phyloP scores from a whole-genome alignment of 2,888 invertebrate species.

The Calameuta pallipes region DNA sequence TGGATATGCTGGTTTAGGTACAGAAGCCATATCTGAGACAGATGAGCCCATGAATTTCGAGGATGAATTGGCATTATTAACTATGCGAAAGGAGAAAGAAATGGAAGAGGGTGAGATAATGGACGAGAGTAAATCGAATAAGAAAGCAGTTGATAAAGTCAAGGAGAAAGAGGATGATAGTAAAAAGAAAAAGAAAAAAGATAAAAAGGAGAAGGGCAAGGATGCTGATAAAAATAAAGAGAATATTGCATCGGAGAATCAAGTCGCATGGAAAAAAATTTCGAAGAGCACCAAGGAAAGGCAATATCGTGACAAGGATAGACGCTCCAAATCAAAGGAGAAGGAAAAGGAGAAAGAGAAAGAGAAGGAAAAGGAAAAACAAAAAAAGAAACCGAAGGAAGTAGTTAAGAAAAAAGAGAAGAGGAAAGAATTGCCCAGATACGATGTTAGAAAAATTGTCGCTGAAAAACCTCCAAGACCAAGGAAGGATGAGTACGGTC shows the following conservation, averaged over 20 bases:
- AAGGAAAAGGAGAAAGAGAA: slow-evolving; percentile 64
- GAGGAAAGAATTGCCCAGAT: slow-evolving; percentile 83
- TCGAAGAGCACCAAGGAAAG: slow-evolving; percentile 82
- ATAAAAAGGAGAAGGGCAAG: slow-evolving; percentile 67
- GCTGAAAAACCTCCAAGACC: slow-evolving; percentile 74
- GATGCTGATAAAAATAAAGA: slow-evolving; percentile 68
- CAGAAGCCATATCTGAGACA: slow-evolving; percentile 66
- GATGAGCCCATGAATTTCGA: slow-evolving; percentile 64
- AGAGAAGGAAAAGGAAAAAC: slow-evolving; percentile 62
- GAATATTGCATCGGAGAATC: slow-evolving; percentile 66
- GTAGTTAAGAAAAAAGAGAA: slow-evolving; percentile 70
- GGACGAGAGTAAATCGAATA: slow-evolving; percentile 46
- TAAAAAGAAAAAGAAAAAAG: slow-evolving; percentile 70
- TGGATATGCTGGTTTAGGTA: slow-evolving; percentile 64
- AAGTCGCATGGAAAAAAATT: slow-evolving; percentile 81
- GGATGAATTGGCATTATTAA: slow-evolving; percentile 60
- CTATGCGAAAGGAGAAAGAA: slow-evolving; percentile 63
- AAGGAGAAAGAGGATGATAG: slow-evolving; percentile 55
- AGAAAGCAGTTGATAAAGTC: slow-evolving; percentile 50
- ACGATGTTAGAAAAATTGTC: slow-evolving; percentile 84
- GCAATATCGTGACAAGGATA: slow-evolving; percentile 78
- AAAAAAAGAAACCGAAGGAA: slow-evolving; percentile 51
- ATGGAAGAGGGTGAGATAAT: slow-evolving; percentile 63
- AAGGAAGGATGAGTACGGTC: slow-evolving; percentile 82
- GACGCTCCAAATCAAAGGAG: slow-evolving; percentile 50